Base-by-base conservation (phyloP, 2,113 vertebrate species). In the Esox niger region DNA sequence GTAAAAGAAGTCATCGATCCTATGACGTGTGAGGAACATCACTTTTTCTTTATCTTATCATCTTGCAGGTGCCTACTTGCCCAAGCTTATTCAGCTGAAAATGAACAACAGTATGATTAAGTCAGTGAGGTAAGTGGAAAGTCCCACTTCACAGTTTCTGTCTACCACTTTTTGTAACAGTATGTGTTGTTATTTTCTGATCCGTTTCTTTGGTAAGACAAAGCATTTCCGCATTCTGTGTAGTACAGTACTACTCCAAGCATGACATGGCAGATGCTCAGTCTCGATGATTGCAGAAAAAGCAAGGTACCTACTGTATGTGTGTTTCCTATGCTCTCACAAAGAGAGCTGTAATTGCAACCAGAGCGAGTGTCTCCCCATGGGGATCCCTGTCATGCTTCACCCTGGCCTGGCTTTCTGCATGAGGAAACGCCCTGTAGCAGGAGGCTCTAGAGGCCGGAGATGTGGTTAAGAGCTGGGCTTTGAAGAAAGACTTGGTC, bases 31-130 rank as follows among this genome's bases (percentile, higher is more conserved):
- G 32, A 32, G 38, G 62, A 2, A 38, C 25, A 49, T 69, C 1
- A 35, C n/a, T 20, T 30, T 82, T 77, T 21, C 26, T 21, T 81
- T 72, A 27, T 87, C 68, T 80, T 23, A 29, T 82, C 21, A 21
- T 82, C 61, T 84, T 81, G 10, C 76, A 99, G 97, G 96, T 86
- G 64, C 84, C 69, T 90, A 92, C 88, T 90, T 99, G 77, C 96
- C 97, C 70, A 94, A 83, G 60, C 92, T 99, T 81, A 84, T 82
- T 76, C 89, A 95, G 29, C 88, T 99, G 85, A 98, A 94, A 91
- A 47, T 98, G 90, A 98, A 93, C 67, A 93, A 94, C 84, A 98
- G 97, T 78, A 67, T 89, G 66, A 92, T 99, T 62, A 61, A 74
- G 59, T 98, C 96, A 72, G 87, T 97, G 68, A 92, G 97, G 97